These are phyloP conservation scores for Montipora capitata DNA, from an alignment of 92 coral and sea anemone genomes.

Conservation along the genomic window DNA sequence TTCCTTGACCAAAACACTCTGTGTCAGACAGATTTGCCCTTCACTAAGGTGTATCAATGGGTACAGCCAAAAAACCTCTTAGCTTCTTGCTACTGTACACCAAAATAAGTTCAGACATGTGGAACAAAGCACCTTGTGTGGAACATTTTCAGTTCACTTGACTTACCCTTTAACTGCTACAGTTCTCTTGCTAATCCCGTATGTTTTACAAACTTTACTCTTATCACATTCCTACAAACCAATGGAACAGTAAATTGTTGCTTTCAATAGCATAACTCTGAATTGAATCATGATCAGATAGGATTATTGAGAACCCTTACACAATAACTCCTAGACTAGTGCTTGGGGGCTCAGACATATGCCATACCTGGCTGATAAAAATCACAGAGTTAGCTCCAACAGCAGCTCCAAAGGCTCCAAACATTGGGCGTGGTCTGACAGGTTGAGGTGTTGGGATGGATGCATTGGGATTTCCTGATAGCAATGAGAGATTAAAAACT, in stretches of 20 bases:
- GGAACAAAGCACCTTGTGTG: too few species aligned
- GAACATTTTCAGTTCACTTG: neutral
- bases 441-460: conserved; percentile 87
- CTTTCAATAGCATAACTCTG: neutral
- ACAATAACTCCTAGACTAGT: too few species aligned
- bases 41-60: too few species aligned
- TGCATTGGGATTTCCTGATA: conserved; percentile 80
- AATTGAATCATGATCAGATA: too few species aligned
- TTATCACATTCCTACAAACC: conserved; percentile 63
- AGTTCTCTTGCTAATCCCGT: conserved; percentile 70
- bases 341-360: too few species aligned
- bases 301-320: too few species aligned
- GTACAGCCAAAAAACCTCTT: too few species aligned
- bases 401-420: conserved; percentile 83
- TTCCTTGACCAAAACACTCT: too few species aligned
- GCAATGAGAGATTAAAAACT: too few species aligned
- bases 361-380: conserved; percentile 78
- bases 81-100: too few species aligned
- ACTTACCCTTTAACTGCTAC: conserved; percentile 75
- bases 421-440: conserved; percentile 82
- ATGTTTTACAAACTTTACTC: conserved; percentile 62
- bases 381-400: conserved; percentile 78
- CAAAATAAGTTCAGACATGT: too few species aligned
- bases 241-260: neutral
- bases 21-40: too few species aligned